These are phyloP conservation scores for Syritta pipiens DNA, from an alignment of 2,888 invertebrate genomes.

Conservation along the genomic window DNA sequence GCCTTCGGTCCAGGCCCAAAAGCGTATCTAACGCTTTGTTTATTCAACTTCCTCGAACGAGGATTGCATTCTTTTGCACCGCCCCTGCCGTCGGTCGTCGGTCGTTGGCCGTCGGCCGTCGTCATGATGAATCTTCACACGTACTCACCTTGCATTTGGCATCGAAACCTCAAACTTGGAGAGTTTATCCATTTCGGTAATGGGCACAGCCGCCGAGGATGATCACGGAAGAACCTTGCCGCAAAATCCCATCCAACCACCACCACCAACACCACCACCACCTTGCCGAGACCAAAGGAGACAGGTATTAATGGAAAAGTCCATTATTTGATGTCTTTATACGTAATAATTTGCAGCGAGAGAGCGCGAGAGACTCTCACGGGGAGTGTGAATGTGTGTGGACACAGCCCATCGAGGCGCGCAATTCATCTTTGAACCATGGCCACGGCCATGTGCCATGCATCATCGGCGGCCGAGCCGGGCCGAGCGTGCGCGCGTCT, in stretches of 20 bases:
- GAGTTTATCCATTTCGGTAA: conserved; percentile 57
- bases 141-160: conserved; percentile 33
- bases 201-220: conserved; percentile 21
- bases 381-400: conserved; percentile 38
- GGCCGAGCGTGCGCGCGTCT: conserved; percentile 6
- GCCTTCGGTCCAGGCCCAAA: conserved; percentile 24
- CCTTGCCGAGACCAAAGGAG: conserved; percentile 47
- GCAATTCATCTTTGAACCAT: conserved; percentile 64
- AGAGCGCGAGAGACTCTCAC: too few species aligned
- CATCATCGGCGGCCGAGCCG: conserved; percentile 14
- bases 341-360: conserved; percentile 65
- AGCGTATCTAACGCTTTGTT: conserved; percentile 52
- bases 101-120: background rate
- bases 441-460: conserved; percentile 42
- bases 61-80: conserved; percentile 26
- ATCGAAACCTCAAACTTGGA: conserved; percentile 37
- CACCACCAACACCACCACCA: background rate
- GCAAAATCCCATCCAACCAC: background rate
- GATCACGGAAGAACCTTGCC: conserved; percentile 56
- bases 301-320: conserved; percentile 68
- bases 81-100: background rate
- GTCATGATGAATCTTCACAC: conserved; percentile 53
- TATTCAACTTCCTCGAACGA: conserved; percentile 54
- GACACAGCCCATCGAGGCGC: conserved; percentile 25
- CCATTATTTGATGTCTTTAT: conserved; percentile 69